Base-by-base conservation (phyloP, 2,888 invertebrate species). In the Caenorhabditis sp. region DNA sequence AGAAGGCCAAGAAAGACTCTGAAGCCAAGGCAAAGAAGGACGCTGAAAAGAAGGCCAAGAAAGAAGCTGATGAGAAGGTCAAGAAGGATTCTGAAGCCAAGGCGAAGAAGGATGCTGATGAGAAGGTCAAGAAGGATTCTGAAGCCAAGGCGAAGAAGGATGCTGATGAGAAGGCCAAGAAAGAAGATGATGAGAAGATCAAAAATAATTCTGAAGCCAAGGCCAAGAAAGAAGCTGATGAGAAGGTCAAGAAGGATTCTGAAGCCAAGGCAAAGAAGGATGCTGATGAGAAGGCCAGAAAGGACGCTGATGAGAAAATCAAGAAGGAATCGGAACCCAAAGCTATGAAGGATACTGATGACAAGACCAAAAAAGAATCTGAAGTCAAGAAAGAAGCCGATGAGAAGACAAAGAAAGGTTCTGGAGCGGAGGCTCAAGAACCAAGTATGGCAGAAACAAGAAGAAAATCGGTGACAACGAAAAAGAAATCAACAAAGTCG, bases 321-420 rank as follows among this genome's bases (percentile, higher is more conserved):
- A 63, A 70, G 62, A 31, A 63, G 38, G 63, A 20, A 3, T 26
- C 63, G 7, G 70, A 64, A 17, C 67, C 31, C 57, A 59, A 63
- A 20, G 54, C 21, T 20, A 25, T 23, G 27, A 49, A 20, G 7
- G 59, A 23, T 8, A 49, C 49, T 49, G 38, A 38, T 31, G 31
- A 31, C 5, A 31, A 31, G 31, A 10, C 10, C 21, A 56, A 59
- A 21, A 59, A 59, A 21, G 36, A 36, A 17, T 36, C 38, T 21
- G 59, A 59, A n/a, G 59, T 49, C 49, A 25, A 49, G 59, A 60
- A 60, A n/a, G 59, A 12, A 10, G 31, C 36, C 17, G 59, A 59
- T 14, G 59, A 61, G 38, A 56, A 61, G 38, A 59, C 61, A 20
- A 54, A 59, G 38, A 60, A 60, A 20, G 61, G 12, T 23, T 52